Evolutionary conservation across 1,140 invertebrate species (phyloP).

Genomic region (Drosophila parvula): DNA sequence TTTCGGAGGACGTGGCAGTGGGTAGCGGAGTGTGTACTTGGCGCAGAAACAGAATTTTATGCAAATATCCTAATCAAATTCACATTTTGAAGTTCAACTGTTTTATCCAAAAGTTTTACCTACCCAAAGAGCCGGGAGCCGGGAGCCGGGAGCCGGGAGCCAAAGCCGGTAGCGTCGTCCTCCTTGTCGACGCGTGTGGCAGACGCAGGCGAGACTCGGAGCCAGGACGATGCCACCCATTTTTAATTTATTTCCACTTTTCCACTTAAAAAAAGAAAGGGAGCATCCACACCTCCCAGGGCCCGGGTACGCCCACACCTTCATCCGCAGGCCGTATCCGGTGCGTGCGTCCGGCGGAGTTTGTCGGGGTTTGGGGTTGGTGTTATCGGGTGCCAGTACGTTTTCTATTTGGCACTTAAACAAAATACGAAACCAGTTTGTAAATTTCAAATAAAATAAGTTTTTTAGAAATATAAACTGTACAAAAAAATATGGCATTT

Average conservation of each 20-base stretch:
- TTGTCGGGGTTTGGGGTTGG: constrained; percentile 47
- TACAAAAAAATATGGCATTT: too few species aligned
- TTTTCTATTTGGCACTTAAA: constrained; percentile 22
- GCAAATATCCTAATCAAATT: constrained; percentile 84
- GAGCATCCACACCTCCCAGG: constrained; percentile 15
- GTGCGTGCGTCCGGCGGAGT: constrained; percentile 78
- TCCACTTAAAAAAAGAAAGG: constrained; percentile 58
- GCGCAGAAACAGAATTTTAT: constrained; percentile 82
- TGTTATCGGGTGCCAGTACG: constrained; percentile 54
- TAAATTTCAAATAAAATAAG: too few species aligned
- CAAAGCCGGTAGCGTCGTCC: constrained; percentile 46
- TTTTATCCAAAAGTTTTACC: constrained; percentile 83
- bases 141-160: constrained; percentile 10
- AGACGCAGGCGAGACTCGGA: constrained; percentile 55
- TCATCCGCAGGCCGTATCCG: constrained; percentile 71
- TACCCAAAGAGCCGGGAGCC: constrained; percentile 33
- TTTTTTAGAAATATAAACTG: neutral
- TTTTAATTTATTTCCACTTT: constrained; percentile 83
- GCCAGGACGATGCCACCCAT: constrained; percentile 67
- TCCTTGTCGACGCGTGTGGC: constrained; percentile 59
- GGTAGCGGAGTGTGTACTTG: constrained; percentile 67
- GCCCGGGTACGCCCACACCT: constrained; percentile 25
- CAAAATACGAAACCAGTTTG: neutral
- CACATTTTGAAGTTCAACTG: constrained; percentile 83
- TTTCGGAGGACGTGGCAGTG: constrained; percentile 5